A percentile compares a stretch with the other conserved stretches of the same genome.
These are phyloP conservation scores for Uloborus plumipes DNA, from an alignment of 2,888 invertebrate genomes.

Conservation along the genomic window DNA sequence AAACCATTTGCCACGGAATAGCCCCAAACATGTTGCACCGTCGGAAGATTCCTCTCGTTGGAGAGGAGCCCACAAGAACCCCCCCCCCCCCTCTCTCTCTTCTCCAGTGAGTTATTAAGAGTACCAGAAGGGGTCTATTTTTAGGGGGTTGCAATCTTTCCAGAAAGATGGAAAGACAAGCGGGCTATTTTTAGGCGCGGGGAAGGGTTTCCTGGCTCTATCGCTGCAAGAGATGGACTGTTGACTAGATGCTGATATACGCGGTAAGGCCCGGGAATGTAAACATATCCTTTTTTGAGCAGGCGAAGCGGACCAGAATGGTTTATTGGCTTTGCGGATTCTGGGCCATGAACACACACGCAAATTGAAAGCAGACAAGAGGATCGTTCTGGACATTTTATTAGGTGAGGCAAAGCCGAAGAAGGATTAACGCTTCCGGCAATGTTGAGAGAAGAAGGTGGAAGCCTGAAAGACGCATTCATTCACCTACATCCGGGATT, in stretches of 20 bases:
- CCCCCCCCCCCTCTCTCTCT: too few relatives aligned
- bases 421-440: too few relatives aligned
- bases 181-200: constrained; percentile 32
- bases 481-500: too few relatives aligned
- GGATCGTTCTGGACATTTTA: background rate
- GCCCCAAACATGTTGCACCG: too few relatives aligned
- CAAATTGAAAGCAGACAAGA: constrained; percentile 6
- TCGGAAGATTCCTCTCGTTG: background rate
- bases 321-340: constrained; percentile 13
- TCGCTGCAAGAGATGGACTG: constrained; percentile 35
- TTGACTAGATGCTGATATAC: constrained; percentile 30
- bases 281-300: constrained; percentile 54
- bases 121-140: constrained; percentile 32
- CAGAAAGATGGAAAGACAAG: constrained; percentile 15
- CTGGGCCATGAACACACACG: background rate
- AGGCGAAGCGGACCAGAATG: background rate
- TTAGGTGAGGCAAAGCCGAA: too few relatives aligned
- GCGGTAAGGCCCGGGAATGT: constrained; percentile 6
- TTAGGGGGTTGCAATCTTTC: constrained; percentile 36
- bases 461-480: too few relatives aligned
- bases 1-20: too few relatives aligned
- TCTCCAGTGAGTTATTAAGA: constrained; percentile 6
- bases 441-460: too few relatives aligned
- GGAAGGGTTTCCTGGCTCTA: background rate
- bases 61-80: background rate